phyloP scores from a whole-genome alignment of 2,888 invertebrate genomes.

The Calameuta idolon region DNA sequence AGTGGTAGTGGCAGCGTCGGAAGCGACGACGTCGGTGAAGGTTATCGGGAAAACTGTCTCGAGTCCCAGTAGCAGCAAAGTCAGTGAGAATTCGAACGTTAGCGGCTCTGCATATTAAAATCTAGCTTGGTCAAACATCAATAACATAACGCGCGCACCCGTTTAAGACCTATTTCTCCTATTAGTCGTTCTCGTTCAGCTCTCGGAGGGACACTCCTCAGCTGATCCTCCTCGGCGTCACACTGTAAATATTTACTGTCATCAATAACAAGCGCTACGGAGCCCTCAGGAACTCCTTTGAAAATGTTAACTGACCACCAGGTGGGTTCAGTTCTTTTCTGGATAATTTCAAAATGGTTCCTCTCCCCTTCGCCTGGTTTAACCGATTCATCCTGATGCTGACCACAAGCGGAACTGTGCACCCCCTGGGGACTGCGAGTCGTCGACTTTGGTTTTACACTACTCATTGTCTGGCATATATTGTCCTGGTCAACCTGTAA shows the following conservation, averaged over 20 bases:
- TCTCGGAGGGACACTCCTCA: neutral
- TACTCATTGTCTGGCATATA: neutral
- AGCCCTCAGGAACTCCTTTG: neutral
- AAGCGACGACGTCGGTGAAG: neutral
- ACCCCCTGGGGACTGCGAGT: neutral
- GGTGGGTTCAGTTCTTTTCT: neutral
- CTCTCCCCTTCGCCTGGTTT: neutral
- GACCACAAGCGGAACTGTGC: neutral
- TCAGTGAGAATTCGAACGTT: neutral
- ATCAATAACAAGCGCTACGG: neutral
- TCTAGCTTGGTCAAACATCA: neutral
- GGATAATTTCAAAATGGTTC: neutral
- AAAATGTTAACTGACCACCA: neutral
- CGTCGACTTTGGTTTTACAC: neutral
- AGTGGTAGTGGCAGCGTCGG: slow-evolving; percentile 20
- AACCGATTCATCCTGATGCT: neutral
- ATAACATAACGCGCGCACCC: neutral
- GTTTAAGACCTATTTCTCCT: neutral
- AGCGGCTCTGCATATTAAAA: neutral
- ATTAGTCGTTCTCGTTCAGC: neutral
- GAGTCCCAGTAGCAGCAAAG: neutral
- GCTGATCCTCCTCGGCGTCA: neutral
- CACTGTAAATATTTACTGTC: neutral
- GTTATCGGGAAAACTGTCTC: neutral
- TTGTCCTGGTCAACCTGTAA: neutral